A percentile compares a stretch with the other conserved stretches of the same genome.
phyloP scores from a whole-genome alignment of 2,113 vertebrate species.

The Cochlearius cochlearius region DNA sequence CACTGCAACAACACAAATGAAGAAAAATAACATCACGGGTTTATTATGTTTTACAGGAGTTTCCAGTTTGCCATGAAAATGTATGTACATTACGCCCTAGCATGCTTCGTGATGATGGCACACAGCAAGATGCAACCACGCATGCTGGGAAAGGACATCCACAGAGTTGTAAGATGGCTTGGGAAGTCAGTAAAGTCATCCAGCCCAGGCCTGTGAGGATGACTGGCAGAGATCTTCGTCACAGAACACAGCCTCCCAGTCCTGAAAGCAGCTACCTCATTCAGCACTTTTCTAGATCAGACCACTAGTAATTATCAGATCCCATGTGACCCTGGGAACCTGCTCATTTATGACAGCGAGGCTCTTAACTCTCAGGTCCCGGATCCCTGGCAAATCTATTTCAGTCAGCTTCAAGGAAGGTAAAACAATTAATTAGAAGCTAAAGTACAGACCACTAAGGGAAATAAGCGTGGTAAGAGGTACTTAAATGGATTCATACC shows the following conservation, averaged over 20 bases:
- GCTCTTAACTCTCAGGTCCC: fast-evolving
- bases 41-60: not conserved
- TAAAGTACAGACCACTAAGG: not conserved
- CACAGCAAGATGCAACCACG: not conserved
- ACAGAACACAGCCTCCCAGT: not conserved
- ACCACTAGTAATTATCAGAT: not conserved
- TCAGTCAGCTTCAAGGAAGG: not conserved
- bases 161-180: not conserved
- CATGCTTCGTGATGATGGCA: not conserved
- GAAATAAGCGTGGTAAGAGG: not conserved
- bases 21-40: not conserved
- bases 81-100: fast-evolving
- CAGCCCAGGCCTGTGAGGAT: not conserved
- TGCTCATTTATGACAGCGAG: not conserved
- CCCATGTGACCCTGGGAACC: not conserved
- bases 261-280: not conserved
- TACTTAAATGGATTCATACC: not conserved
- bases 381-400: not conserved
- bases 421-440: not conserved
- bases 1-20: not conserved
- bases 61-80: not conserved
- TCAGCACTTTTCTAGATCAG: not conserved
- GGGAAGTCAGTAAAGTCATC: not conserved
- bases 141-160: not conserved
- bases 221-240: not conserved